Evolutionary conservation across 2,113 vertebrate species (phyloP).

Genomic region (Prolemur simus): DNA sequence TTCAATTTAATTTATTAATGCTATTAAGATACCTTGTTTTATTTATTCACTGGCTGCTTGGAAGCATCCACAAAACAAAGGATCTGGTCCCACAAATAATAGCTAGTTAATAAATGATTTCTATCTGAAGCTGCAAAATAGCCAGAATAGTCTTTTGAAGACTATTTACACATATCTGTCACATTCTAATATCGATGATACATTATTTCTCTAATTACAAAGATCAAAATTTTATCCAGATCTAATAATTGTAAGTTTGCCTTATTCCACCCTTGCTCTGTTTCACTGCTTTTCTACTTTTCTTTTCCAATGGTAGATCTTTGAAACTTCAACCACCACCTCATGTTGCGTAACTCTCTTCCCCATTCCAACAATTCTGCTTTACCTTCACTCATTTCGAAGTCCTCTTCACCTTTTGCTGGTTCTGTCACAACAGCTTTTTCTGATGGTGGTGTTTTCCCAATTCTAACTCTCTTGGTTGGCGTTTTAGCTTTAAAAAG

Average conservation of each 20-base stretch:
- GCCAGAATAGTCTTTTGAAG: background rate
- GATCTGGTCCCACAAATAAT: background rate
- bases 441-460: conserved; percentile 53
- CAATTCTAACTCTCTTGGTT: conserved; percentile 62
- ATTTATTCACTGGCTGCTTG: background rate
- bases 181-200: background rate
- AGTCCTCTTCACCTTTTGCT: conserved; percentile 46
- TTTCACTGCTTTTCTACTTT: conserved; percentile 4
- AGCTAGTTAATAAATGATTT: background rate
- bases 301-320: background rate
- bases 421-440: conserved; percentile 42
- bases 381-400: conserved; percentile 58
- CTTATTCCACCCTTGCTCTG: background rate
- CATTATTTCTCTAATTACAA: background rate
- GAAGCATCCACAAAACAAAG: conserved; percentile 14
- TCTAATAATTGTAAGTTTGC: background rate
- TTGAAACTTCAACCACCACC: background rate
- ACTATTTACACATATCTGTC: conserved; percentile 10
- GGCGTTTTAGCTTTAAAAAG: conserved; percentile 59
- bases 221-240: background rate
- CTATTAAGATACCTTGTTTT: background rate
- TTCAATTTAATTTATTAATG: conserved; percentile 23
- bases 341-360: background rate
- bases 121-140: background rate
- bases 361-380: background rate